phyloP scores from a whole-genome alignment of 2,888 invertebrate genomes.

The Patella ulyssiponensis region DNA sequence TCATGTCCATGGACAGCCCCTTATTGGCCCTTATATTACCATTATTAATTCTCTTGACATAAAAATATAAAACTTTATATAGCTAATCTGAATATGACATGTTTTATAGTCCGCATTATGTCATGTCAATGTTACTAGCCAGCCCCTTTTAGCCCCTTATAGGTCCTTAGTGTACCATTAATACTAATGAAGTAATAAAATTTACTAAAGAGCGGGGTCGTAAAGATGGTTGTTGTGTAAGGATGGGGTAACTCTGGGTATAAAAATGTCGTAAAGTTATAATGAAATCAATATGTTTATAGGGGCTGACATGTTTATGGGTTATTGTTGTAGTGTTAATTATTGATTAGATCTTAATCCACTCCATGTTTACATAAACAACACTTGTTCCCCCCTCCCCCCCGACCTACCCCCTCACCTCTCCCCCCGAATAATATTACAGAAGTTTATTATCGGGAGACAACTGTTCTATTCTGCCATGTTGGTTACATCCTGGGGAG shows the following conservation, averaged over 20 bases:
- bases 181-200: constrained; percentile 3
- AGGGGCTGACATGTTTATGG: not conserved
- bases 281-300: not conserved
- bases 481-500: too few species aligned
- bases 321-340: not conserved
- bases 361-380: too few species aligned
- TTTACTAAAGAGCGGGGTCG: not conserved
- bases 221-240: not conserved
- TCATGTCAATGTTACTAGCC: not conserved
- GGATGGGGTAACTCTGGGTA: not conserved
- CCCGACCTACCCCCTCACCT: too few species aligned
- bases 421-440: too few species aligned
- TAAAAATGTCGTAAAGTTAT: not conserved
- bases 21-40: too few species aligned
- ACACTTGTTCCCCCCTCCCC: too few species aligned
- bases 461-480: too few species aligned
- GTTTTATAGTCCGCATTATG: not conserved
- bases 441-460: too few species aligned
- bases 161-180: not conserved
- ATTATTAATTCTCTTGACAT: too few species aligned
- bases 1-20: too few species aligned
- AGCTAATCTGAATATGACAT: not conserved
- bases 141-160: not conserved
- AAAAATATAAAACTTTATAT: too few species aligned
- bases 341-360: not conserved